These are phyloP conservation scores for Pampus argenteus DNA, from an alignment of 2,797 vertebrate species.

Conservation along the genomic window DNA sequence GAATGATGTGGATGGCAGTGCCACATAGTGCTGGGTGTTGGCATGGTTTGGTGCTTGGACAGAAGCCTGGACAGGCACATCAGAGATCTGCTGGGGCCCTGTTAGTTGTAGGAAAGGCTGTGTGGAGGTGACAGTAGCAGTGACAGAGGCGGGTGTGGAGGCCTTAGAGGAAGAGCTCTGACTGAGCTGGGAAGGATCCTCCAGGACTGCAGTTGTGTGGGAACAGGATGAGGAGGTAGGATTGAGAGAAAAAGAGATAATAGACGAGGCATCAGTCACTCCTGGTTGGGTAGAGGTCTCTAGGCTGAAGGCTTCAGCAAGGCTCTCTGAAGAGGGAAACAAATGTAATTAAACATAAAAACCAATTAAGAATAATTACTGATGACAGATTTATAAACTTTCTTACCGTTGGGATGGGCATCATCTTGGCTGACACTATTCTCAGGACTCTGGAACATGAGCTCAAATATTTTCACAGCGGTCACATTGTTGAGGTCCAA, in stretches of 20 bases:
- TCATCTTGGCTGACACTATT: slow-evolving; percentile 91
- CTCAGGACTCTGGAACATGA: slow-evolving; percentile 97
- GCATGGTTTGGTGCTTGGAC: slow-evolving; percentile 87
- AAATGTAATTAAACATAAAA: too few relatives aligned
- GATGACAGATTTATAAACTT: background rate
- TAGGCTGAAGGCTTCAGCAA: slow-evolving; percentile 87
- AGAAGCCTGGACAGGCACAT: slow-evolving; percentile 80
- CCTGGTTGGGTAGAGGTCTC: slow-evolving; percentile 83
- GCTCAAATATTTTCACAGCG: slow-evolving; percentile 95
- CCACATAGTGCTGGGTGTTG: slow-evolving; percentile 86
- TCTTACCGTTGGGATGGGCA: slow-evolving; percentile 86
- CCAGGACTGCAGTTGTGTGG: slow-evolving; percentile 83
- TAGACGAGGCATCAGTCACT: slow-evolving; percentile 80
- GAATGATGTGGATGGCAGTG: slow-evolving; percentile 88
- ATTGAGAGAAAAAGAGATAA: slow-evolving; percentile 86
- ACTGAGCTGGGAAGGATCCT: slow-evolving; percentile 77
- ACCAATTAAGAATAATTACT: background rate
- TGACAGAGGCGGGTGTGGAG: slow-evolving; percentile 78
- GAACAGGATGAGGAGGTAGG: slow-evolving; percentile 85
- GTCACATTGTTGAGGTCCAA: slow-evolving; percentile 93
- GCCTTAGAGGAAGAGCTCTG: slow-evolving; percentile 73
- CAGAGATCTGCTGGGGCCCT: slow-evolving; percentile 85
- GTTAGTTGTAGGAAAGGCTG: slow-evolving; percentile 81
- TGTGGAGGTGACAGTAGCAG: slow-evolving; percentile 77
- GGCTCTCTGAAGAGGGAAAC: slow-evolving; percentile 82